Percentiles rank a stretch among this genome's conserved stretches.
Conservation (phyloP, 2,113 vertebrate species). For the Suricata suricatta region DNA sequence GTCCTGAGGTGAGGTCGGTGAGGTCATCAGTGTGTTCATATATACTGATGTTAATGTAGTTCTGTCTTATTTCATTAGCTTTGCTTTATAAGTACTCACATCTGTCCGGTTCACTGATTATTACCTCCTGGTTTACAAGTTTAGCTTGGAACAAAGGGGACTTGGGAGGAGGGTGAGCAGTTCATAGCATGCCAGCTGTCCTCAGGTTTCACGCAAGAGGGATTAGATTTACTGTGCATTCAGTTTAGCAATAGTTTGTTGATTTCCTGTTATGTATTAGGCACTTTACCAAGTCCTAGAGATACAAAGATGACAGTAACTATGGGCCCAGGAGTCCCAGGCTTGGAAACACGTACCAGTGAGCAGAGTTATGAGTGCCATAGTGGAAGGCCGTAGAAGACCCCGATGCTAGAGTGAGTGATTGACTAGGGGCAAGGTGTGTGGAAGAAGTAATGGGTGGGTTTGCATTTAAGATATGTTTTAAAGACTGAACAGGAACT, state of each 20-base stretch:
- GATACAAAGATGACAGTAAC: background rate
- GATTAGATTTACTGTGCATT: background rate
- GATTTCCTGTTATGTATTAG: background rate
- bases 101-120: background rate
- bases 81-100: background rate
- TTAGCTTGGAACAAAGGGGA: background rate
- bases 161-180: background rate
- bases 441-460: background rate
- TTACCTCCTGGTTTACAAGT: background rate
- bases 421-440: background rate
- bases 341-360: background rate
- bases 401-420: background rate
- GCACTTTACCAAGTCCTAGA: background rate
- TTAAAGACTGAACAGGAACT: background rate
- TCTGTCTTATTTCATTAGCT: background rate
- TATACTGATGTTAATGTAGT: background rate
- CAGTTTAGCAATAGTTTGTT: background rate
- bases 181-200: background rate
- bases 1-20: too few relatives aligned
- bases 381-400: background rate
- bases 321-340: background rate
- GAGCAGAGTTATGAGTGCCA: background rate
- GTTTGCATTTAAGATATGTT: background rate
- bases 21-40: background rate
- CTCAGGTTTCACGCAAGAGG: background rate